Evolutionary conservation across 2,113 vertebrate genomes (phyloP), one percentile per base, ranked within the genome.

Genomic region (Centropus bengalensis): DNA sequence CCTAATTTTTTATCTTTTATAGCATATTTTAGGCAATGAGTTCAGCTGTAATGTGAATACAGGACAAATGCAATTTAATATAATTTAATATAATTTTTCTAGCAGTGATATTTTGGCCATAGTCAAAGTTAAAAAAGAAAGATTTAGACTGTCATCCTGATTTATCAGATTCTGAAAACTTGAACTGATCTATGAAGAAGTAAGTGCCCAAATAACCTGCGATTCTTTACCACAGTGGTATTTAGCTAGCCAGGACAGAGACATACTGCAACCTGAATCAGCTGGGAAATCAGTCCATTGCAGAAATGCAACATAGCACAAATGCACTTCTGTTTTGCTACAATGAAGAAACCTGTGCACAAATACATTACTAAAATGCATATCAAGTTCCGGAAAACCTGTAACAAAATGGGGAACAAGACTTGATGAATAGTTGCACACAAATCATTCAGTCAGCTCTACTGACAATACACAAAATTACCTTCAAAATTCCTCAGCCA

Each of bases 241-340:
- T 54, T 71, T 24, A 85, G 27, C 10, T 66, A 4, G 5, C 19
- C 27, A 58, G 27, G 44, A 45, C 67, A 93, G 38, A 55, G 14
- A 22, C n/a, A 30, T 22, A 47, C 55, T 3, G 19, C 10, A 82
- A 6, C 2, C 30, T 26, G 13, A 75, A 66, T 62, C 27, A 58
- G 3, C 40, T 82, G 30, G 21, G 36, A 82, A 66, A 62, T 77
- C n/a, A 54, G 40, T 22, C 58, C 30, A 10, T 10, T 73, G 6
- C 17, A 45, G 6, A 32, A 87, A 28, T 52, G 49, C 60, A 83
- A 20, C 23, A 14, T 14, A 55, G 40, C 36, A 79, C 0, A 0
- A 14, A 40, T 26, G 27, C 19, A 32, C 11, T 51, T 66, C 30
- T 52, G 18, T 16, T 82, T 79, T 44, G 28, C 14, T 62, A 54